Evolutionary conservation across 2,113 vertebrate genomes (phyloP), one percentile per base, ranked within the genome.

Genomic region (Theristicus caerulescens): DNA sequence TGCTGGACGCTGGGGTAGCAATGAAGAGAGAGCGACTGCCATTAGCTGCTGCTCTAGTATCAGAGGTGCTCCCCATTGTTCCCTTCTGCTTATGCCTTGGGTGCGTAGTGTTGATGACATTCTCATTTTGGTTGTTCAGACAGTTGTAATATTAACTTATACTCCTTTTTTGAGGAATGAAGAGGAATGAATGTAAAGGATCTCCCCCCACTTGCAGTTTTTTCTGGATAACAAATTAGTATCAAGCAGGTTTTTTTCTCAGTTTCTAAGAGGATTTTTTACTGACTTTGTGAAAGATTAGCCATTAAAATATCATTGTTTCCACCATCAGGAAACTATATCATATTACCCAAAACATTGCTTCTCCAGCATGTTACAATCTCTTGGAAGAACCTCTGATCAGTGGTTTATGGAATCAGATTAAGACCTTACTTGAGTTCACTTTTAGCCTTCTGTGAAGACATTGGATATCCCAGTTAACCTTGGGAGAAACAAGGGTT

Each of bases 11-110:
- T 22, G 7, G 12, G 17, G 38, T 19, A 77, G 64, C 21, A 25
- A 42, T 2, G n/a, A n/a, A n/a, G 16, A 52, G n/a, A 31, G 16
- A 6, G 4, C 2, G 1, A 8, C 31, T 61, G 61, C 61, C 40
- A 2, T 9, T 10, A 46, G 46, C 22, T 24, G 27, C 46, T 24
- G 18, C 38, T 46, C 16, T 36, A 13, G 16, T 29, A 12, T 19
- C 34, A 38, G 34, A 38, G 22, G 21, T 38, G 59, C 5, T 11
- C 62, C 20, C 46, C 27, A 6, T 24, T 29, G 27, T 40, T 40
- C 54, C 38, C 38, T 65, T 47, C 67, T 26, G n/a, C 18, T 36
- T 55, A 32, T 0, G 1, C 21, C 70, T 55, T 40, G 61, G 34
- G 5, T 16, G 11, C 5, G 31, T n/a, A 34, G 13, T 6, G 52